Evolutionary conservation across 2,888 invertebrate species (phyloP).

Genomic region (Cepaea hortensis): DNA sequence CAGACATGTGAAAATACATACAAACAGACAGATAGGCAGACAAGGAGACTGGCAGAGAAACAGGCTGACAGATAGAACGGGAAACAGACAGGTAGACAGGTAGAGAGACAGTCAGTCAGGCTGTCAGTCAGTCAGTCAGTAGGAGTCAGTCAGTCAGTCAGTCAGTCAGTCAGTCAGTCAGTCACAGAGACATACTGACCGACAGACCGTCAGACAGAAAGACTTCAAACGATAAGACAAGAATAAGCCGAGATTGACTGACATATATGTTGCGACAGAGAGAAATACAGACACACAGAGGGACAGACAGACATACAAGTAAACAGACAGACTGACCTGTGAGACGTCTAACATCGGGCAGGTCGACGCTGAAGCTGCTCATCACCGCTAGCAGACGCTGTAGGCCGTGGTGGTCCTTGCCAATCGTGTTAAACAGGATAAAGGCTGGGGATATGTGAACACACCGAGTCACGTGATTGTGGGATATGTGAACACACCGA

Average conservation of each 20-base stretch:
- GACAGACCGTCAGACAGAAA: too few relatives aligned
- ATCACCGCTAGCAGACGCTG: slow-evolving; percentile 60
- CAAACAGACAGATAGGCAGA: not conserved
- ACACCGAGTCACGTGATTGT: too few relatives aligned
- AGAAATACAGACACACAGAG: not conserved
- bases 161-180: too few relatives aligned
- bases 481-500: too few relatives aligned
- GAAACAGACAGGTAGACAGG: not conserved
- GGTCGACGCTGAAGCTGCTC: slow-evolving; percentile 66
- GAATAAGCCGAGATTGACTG: too few relatives aligned
- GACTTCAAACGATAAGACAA: too few relatives aligned
- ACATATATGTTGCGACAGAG: not conserved
- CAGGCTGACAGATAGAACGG: not conserved
- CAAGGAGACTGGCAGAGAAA: not conserved
- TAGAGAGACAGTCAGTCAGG: too few relatives aligned
- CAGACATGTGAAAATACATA: not conserved
- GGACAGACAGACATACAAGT: not conserved
- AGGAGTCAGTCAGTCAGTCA: too few relatives aligned
- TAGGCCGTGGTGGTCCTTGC: slow-evolving; percentile 24
- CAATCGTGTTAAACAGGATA: slow-evolving; percentile 2
- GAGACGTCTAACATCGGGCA: slow-evolving; percentile 66
- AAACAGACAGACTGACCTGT: slow-evolving; percentile 59
- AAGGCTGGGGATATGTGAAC: not conserved
- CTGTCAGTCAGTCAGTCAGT: too few relatives aligned
- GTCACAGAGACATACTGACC: too few relatives aligned